phyloP scores from a whole-genome alignment of 2,797 vertebrate species.

The Neosalanx taihuensis region DNA sequence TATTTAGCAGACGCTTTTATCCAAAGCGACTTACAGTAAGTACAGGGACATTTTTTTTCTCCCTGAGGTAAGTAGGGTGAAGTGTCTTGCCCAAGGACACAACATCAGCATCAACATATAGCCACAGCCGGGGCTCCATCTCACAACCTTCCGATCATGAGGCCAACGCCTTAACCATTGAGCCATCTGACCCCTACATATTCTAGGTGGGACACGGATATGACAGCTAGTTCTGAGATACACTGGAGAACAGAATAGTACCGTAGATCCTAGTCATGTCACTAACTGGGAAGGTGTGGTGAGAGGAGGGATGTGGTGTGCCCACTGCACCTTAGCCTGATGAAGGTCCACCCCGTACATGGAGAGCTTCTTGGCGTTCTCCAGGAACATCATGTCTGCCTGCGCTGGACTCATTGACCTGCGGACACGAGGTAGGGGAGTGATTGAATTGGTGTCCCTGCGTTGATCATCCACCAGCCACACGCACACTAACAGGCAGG shows the following conservation, averaged over 20 bases:
- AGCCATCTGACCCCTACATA: background rate
- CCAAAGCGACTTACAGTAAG: no score
- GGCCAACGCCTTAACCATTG: no score
- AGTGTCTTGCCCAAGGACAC: background rate
- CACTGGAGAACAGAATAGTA: background rate
- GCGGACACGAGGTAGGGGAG: no score
- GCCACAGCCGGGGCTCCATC: no score
- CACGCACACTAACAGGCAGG: no score
- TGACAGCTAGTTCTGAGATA: background rate
- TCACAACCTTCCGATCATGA: no score
- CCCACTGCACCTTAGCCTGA: conserved; percentile 82
- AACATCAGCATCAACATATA: background rate
- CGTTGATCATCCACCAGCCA: no score
- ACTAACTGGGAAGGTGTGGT: no score
- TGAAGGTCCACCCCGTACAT: conserved; percentile 99
- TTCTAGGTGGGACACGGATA: background rate
- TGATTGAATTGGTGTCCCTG: background rate
- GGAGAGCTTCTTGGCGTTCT: conserved; percentile 97
- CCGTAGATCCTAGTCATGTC: no score
- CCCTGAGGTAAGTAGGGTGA: no score
- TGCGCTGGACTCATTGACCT: conserved; percentile 96
- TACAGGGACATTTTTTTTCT: no score
- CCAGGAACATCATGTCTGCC: conserved; percentile 94
- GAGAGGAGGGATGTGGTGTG: background rate
- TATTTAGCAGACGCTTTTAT: no score